Evolutionary conservation across 2,888 invertebrate genomes (phyloP).

Genomic region (Laothoe populi): DNA sequence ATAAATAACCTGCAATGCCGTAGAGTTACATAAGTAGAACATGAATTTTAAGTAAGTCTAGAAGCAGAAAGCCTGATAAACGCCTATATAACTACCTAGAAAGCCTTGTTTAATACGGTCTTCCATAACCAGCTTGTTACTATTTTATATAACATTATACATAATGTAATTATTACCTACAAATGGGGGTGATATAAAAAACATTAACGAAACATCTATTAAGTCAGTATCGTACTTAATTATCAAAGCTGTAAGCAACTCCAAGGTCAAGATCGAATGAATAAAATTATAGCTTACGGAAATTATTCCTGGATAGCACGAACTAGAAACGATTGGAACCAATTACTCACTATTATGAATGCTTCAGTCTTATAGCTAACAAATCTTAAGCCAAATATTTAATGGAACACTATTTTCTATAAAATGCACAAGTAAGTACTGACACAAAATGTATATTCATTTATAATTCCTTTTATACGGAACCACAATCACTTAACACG

Average conservation of each 20-base stretch:
- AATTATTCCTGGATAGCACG: constrained; percentile 2
- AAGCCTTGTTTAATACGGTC: not conserved
- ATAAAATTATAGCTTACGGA: constrained; percentile 4
- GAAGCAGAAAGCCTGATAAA: constrained; percentile 5
- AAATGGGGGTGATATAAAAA: not conserved
- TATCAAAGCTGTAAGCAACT: not conserved
- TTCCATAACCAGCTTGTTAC: not conserved
- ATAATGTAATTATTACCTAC: not conserved
- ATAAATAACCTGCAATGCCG: constrained; percentile 70
- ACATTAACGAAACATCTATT: not conserved
- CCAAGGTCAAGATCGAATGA: constrained; percentile 1
- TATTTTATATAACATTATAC: not conserved
- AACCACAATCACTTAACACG: constrained; percentile 41
- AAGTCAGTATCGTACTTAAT: not conserved
- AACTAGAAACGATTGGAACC: not conserved
- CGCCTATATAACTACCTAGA: not conserved
- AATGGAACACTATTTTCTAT: not conserved
- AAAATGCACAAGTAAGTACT: too few relatives aligned
- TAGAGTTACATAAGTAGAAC: constrained; percentile 68
- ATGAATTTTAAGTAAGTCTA: constrained; percentile 29
- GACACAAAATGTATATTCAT: not conserved
- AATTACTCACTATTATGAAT: constrained; percentile 11
- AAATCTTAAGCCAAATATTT: not conserved
- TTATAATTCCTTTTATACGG: not conserved
- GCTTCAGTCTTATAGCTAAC: not conserved